Conservation (phyloP, 2,888 invertebrate genomes). For the Steromphala cineraria region DNA sequence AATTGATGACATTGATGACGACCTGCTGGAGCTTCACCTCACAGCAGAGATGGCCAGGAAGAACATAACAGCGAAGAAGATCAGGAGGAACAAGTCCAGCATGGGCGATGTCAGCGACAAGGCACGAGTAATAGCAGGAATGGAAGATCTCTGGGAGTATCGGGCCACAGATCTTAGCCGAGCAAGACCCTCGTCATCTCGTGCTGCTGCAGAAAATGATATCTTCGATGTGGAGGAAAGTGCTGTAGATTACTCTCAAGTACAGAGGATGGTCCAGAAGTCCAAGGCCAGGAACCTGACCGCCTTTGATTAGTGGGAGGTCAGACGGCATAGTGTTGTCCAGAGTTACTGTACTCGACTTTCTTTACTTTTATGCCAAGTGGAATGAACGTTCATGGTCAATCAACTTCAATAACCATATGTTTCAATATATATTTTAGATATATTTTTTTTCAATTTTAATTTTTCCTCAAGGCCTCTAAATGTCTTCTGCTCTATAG, state of each 20-base stretch:
- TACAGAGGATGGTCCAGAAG: background rate
- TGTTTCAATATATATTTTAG: too few relatives aligned
- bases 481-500: too few relatives aligned
- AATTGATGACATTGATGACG: constrained; percentile 39
- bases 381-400: too few relatives aligned
- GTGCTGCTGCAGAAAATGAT: background rate
- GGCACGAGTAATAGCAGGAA: constrained; percentile 38
- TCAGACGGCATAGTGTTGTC: too few relatives aligned
- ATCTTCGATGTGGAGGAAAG: background rate
- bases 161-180: background rate
- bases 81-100: constrained; percentile 41
- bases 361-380: too few relatives aligned
- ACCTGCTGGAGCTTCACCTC: constrained; percentile 44
- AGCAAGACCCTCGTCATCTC: background rate
- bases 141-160: background rate
- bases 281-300: background rate
- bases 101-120: constrained; percentile 33
- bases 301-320: background rate
- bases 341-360: too few relatives aligned
- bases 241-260: background rate
- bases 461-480: too few relatives aligned
- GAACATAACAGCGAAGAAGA: constrained; percentile 44
- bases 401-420: too few relatives aligned
- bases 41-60: constrained; percentile 35
- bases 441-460: too few relatives aligned